phyloP scores from a whole-genome alignment of 2,888 invertebrate species.

The Petrolisthes cinctipes region DNA sequence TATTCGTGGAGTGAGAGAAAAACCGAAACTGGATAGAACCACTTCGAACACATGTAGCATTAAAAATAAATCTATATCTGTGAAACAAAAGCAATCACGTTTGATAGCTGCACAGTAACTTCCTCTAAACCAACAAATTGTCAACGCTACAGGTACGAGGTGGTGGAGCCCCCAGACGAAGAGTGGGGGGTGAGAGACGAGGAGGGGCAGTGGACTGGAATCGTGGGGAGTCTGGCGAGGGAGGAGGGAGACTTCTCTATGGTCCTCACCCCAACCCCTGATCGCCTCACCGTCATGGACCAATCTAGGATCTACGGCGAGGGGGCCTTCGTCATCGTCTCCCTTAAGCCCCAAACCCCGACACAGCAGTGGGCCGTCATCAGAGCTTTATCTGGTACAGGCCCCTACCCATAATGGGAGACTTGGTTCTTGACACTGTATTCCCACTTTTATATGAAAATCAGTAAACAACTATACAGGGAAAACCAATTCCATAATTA shows the following conservation, averaged over 20 bases:
- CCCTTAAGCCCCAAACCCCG: slow-evolving; percentile 29
- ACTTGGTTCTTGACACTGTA: no score
- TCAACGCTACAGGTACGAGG: slow-evolving; percentile 20
- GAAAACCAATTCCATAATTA: no score
- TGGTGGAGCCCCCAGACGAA: slow-evolving; percentile 22
- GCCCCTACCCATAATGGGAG: no score
- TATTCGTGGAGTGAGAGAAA: no score
- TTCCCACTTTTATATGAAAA: no score
- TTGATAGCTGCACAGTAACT: no score
- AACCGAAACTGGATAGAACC: no score
- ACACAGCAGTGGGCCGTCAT: slow-evolving; percentile 24
- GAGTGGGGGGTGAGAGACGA: slow-evolving; percentile 40
- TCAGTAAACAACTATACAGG: no score
- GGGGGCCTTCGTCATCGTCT: slow-evolving; percentile 35
- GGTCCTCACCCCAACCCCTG: slow-evolving; percentile 26
- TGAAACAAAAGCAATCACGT: no score
- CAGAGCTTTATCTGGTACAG: slow-evolving; percentile 36
- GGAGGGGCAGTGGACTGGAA: slow-evolving; percentile 44
- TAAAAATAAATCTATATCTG: no score
- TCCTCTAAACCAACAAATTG: not conserved
- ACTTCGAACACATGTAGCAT: no score
- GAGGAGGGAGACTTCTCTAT: slow-evolving; percentile 44
- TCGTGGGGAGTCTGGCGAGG: slow-evolving; percentile 36
- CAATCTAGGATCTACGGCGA: slow-evolving; percentile 26
- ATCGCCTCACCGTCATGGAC: slow-evolving; percentile 31